A percentile compares a stretch with the other conserved stretches of the same genome.
phyloP scores from a whole-genome alignment of 2,113 vertebrate species.

The Sphyrna mokarran region DNA sequence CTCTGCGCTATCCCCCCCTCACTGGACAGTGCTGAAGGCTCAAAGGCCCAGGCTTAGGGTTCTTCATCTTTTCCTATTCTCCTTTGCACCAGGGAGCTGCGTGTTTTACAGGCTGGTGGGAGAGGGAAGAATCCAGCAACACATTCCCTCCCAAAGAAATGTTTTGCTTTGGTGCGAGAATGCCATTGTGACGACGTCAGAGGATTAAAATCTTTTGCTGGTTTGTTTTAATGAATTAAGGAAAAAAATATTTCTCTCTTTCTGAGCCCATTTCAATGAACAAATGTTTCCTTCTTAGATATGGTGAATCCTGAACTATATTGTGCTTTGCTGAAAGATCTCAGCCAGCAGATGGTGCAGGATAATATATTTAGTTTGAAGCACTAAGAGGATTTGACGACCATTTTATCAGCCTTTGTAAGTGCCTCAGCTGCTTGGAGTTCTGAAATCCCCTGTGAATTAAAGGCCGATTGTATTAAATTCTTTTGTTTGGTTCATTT shows the following conservation, averaged over 20 bases:
- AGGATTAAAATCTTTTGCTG: background rate
- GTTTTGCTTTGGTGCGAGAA: background rate
- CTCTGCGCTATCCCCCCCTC: background rate
- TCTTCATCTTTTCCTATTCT: background rate
- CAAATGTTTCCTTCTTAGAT: background rate
- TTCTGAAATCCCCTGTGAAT: conserved; percentile 31
- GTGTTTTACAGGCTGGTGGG: background rate
- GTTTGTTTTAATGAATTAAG: background rate
- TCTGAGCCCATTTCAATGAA: background rate
- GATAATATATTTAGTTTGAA: conserved; percentile 29
- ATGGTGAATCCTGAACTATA: background rate
- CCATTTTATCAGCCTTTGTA: conserved; percentile 33
- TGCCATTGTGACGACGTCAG: background rate
- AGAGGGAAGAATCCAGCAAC: background rate
- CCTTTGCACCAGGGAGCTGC: background rate
- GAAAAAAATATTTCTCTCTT: background rate
- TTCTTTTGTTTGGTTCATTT: conserved; percentile 33
- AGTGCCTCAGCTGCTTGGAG: conserved; percentile 29
- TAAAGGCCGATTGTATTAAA: conserved; percentile 25
- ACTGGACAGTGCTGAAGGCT: background rate
- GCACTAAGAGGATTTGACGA: conserved; percentile 36
- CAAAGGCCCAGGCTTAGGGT: background rate
- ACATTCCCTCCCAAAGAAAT: background rate
- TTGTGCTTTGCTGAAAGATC: too few relatives aligned
- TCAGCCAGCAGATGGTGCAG: conserved; percentile 24